Conservation (phyloP, 1,140 invertebrate genomes). For the Caenorhabditis elegans region DNA sequence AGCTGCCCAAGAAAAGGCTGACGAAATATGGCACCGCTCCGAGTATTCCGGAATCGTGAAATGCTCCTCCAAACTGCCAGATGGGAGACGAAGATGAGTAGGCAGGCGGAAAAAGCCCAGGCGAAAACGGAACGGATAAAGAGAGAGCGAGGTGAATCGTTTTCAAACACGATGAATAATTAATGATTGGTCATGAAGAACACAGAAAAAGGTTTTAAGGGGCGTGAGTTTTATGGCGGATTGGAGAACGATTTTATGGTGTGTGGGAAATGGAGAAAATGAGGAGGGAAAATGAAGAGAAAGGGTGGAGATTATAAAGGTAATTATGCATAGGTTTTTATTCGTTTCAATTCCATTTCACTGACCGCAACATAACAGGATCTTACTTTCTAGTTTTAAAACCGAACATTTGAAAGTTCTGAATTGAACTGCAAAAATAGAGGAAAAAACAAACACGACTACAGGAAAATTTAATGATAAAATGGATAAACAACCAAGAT, state of each 20-base stretch:
- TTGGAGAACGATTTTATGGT: neutral
- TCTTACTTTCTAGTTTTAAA: neutral
- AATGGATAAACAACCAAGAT: too few relatives aligned
- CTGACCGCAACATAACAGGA: constrained; percentile 20
- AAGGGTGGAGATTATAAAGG: neutral
- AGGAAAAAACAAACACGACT: too few relatives aligned
- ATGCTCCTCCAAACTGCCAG: constrained; percentile 12
- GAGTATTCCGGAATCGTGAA: constrained; percentile 7
- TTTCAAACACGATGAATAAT: constrained; percentile 29
- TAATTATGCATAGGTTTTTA: constrained; percentile 15
- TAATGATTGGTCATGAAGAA: constrained; percentile 28
- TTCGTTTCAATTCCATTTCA: constrained; percentile 1
- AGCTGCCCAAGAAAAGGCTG: constrained; percentile 15
- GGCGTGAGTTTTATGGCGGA: neutral
- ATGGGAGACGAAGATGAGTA: constrained; percentile 13
- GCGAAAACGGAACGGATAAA: neutral
- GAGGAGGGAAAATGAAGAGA: neutral
- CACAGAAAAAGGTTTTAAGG: neutral
- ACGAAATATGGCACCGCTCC: constrained; percentile 16
- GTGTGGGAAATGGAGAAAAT: neutral
- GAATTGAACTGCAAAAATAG: neutral
- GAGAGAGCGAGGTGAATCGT: constrained; percentile 10
- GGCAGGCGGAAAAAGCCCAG: constrained; percentile 6
- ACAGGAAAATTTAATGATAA: too few relatives aligned
- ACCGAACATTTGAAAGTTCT: neutral